phyloP scores from a whole-genome alignment of 2,113 vertebrate species.

The Neofelis nebulosa region DNA sequence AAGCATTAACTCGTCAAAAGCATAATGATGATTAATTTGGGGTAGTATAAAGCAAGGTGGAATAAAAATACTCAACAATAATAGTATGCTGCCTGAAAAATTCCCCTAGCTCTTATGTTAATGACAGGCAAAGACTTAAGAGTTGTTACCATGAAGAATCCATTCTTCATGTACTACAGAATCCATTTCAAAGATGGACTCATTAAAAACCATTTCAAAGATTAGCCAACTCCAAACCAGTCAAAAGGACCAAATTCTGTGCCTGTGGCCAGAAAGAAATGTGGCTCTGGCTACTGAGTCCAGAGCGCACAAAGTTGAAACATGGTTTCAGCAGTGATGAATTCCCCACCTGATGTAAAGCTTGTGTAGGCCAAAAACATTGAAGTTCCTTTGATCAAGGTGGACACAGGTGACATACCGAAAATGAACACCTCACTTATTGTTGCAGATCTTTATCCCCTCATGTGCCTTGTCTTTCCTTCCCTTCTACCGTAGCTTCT shows the following conservation, averaged over 20 bases:
- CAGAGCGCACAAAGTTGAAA: not conserved
- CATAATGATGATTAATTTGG: not conserved
- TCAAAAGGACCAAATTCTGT: not conserved
- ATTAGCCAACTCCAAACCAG: not conserved
- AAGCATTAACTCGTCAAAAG: not conserved
- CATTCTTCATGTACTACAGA: no score
- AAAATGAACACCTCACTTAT: not conserved
- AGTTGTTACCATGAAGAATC: not conserved
- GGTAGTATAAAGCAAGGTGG: not conserved
- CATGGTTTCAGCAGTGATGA: not conserved
- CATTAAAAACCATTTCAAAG: not conserved
- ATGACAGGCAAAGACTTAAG: not conserved
- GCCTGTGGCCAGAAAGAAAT: not conserved
- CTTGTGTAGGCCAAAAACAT: not conserved
- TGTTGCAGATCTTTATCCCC: not conserved
- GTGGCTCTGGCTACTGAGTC: not conserved
- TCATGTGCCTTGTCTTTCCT: not conserved
- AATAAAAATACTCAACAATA: not conserved
- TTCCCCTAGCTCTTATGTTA: not conserved
- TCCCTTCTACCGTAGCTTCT: not conserved
- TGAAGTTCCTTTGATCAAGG: not conserved
- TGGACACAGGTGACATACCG: not conserved
- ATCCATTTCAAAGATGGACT: not conserved
- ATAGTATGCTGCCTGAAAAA: not conserved
- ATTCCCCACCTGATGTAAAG: not conserved